phyloP scores from a whole-genome alignment of 2,888 invertebrate genomes.

The Drosophila aldrichi region DNA sequence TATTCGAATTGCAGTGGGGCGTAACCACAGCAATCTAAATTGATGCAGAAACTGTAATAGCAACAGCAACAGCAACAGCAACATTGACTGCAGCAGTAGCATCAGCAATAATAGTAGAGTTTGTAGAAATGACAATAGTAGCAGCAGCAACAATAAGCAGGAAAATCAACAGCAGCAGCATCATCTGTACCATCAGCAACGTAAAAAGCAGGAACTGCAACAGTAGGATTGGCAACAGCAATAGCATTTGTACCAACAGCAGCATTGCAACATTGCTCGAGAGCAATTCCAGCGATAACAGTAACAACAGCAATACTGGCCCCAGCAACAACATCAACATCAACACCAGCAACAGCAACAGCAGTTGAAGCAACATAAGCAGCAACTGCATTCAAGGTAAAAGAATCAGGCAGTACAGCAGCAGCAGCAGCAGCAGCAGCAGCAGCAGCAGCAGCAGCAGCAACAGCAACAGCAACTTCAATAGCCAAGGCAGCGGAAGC shows the following conservation, averaged over 20 bases:
- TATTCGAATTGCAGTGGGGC: conserved; percentile 59
- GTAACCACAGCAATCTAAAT: neutral
- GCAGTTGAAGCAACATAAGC: conserved; percentile 4
- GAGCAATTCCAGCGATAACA: neutral
- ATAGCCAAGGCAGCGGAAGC: neutral
- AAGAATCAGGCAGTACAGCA: too few relatives aligned
- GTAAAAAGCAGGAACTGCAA: too few relatives aligned
- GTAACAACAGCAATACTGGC: conserved; percentile 3
- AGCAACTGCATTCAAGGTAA: neutral
- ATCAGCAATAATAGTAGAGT: conserved; percentile 31
- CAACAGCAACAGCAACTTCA: conserved; percentile 8
- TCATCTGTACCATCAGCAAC: too few relatives aligned
- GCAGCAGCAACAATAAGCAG: too few relatives aligned
- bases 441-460: neutral
- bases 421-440: neutral
- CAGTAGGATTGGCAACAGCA: neutral
- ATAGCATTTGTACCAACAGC: neutral
- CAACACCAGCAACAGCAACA: neutral
- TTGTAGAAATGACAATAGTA: neutral
- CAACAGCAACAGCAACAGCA: conserved; percentile 28
- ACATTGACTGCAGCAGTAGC: neutral
- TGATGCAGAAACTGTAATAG: neutral
- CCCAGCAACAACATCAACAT: neutral
- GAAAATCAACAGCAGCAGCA: too few relatives aligned
- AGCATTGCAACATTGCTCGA: neutral